Conservation (phyloP, 2,888 invertebrate species). For the Polietes domitor region DNA sequence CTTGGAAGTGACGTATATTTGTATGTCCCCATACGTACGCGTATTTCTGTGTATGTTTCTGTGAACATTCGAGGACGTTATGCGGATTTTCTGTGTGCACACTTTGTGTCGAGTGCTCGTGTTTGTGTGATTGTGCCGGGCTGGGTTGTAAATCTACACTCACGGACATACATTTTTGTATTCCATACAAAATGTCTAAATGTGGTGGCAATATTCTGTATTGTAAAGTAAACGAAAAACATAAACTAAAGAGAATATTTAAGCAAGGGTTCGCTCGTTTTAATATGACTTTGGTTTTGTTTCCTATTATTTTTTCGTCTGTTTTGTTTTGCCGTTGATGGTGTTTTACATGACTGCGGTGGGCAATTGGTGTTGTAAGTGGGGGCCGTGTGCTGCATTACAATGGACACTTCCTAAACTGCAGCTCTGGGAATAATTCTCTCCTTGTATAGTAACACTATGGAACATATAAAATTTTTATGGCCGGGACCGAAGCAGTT, state of each 20-base stretch:
- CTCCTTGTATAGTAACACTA: too few relatives aligned
- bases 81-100: neutral
- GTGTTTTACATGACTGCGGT: neutral
- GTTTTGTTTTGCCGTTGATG: neutral
- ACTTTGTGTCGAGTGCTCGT: constrained; percentile 1
- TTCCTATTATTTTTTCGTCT: neutral
- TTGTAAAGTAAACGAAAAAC: constrained; percentile 17
- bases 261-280: constrained; percentile 16
- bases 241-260: constrained; percentile 30
- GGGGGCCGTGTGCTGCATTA: neutral
- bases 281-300: constrained; percentile 10
- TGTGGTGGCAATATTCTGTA: constrained; percentile 31
- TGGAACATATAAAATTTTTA: too few relatives aligned
- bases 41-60: neutral
- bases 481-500: too few relatives aligned
- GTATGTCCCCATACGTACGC: too few relatives aligned
- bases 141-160: neutral
- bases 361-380: neutral
- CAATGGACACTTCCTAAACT: too few relatives aligned
- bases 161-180: neutral
- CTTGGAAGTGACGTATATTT: neutral
- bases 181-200: constrained; percentile 39
- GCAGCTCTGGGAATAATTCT: too few relatives aligned
- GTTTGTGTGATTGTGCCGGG: constrained; percentile 23
- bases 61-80: neutral